These are phyloP conservation scores for Xestobium rufovillosum DNA, from an alignment of 2,888 invertebrate genomes.

Conservation along the genomic window DNA sequence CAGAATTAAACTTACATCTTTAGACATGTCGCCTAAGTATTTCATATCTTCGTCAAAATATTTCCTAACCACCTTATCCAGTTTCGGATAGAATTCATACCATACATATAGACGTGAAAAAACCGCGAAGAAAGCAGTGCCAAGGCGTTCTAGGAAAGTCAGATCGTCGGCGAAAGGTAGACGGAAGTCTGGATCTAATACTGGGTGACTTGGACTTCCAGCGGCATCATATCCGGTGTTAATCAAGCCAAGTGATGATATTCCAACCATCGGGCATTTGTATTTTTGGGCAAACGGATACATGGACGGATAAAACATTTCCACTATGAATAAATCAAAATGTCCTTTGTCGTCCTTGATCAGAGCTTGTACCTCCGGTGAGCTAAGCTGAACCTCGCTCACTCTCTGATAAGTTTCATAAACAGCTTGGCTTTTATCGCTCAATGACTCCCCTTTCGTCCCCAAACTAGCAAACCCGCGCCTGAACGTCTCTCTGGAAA, in stretches of 20 bases:
- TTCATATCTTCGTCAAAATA: slow-evolving; percentile 26
- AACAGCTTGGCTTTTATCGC: slow-evolving; percentile 18
- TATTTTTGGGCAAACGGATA: slow-evolving; percentile 33
- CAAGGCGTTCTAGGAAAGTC: slow-evolving; percentile 30
- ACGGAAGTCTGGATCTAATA: slow-evolving; percentile 33
- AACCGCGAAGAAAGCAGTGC: slow-evolving; percentile 22
- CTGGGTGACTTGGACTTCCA: slow-evolving; percentile 35
- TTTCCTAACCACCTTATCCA: slow-evolving; percentile 23
- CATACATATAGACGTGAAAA: slow-evolving; percentile 11
- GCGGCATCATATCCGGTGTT: slow-evolving; percentile 26
- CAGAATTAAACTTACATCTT: slow-evolving; percentile 28
- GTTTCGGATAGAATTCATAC: slow-evolving; percentile 14
- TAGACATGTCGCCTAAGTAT: slow-evolving; percentile 21
- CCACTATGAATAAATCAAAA: slow-evolving; percentile 35
- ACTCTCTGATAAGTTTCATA: slow-evolving; percentile 14
- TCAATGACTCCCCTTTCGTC: slow-evolving; percentile 13
- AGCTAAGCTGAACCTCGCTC: slow-evolving; percentile 21
- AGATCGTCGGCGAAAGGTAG: slow-evolving; percentile 27
- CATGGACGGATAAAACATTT: slow-evolving; percentile 29
- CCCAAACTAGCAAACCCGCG: slow-evolving; percentile 15
- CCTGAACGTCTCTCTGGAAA: slow-evolving; percentile 29
- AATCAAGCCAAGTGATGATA: slow-evolving; percentile 30
- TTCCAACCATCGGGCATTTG: slow-evolving; percentile 36
- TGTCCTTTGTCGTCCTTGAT: slow-evolving; percentile 28
- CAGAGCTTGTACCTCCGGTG: slow-evolving; percentile 28